Evolutionary conservation across 92 coral and sea anemone genomes (phyloP).

Genomic region (Paramuricea clavata): DNA sequence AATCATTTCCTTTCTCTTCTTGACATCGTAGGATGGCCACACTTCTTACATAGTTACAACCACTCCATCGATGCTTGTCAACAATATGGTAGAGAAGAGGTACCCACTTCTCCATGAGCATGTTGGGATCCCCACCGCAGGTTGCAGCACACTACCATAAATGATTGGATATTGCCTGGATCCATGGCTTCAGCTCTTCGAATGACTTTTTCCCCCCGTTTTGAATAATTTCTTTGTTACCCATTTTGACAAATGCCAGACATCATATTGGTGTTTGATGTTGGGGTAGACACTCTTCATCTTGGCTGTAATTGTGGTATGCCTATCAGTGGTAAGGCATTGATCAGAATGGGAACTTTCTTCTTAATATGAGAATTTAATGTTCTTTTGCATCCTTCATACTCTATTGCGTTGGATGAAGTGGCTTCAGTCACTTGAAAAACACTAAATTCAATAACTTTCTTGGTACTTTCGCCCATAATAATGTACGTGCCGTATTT

Average conservation of each 20-base stretch:
- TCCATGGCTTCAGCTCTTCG: slow-evolving; percentile 10
- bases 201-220: background rate
- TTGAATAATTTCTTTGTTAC: background rate
- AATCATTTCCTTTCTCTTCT: slow-evolving; percentile 1
- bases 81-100: slow-evolving; percentile 2
- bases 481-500: slow-evolving; percentile 71
- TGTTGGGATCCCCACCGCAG: background rate
- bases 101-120: background rate
- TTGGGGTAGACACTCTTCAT: slow-evolving; percentile 17
- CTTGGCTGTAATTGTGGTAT: slow-evolving; percentile 13
- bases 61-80: slow-evolving; percentile 2
- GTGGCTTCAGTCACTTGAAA: slow-evolving; percentile 65
- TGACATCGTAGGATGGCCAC: background rate
- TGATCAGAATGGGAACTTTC: background rate
- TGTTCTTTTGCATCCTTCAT: slow-evolving; percentile 12
- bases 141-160: background rate
- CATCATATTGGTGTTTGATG: background rate
- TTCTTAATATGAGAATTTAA: background rate
- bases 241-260: slow-evolving; percentile 1
- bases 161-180: background rate
- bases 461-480: slow-evolving; percentile 61
- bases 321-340: slow-evolving; percentile 14
- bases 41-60: background rate
- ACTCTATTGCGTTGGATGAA: slow-evolving; percentile 17
- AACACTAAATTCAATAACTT: slow-evolving; percentile 48